Evolutionary conservation across 2,797 vertebrate species (phyloP).

Genomic region (Crax fasciolata): DNA sequence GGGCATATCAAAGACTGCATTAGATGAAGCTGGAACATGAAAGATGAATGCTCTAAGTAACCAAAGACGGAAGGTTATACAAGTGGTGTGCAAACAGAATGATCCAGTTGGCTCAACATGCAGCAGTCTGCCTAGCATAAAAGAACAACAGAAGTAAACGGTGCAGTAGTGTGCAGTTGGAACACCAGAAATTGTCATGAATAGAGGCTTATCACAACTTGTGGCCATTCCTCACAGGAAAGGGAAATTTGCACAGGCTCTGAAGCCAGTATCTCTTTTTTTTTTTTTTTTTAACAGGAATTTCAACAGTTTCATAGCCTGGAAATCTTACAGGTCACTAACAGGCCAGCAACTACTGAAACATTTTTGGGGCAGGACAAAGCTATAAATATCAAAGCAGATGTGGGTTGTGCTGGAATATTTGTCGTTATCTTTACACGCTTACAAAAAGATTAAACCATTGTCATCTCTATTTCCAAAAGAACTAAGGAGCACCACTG

Average conservation of each 20-base stretch:
- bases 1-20: neutral
- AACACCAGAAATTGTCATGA: fast-evolving
- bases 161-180: neutral
- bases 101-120: neutral
- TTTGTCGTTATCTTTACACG: neutral
- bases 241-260: neutral
- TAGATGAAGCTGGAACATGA: neutral
- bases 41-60: neutral
- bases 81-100: neutral
- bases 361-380: neutral
- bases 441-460: neutral
- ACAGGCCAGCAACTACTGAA: neutral
- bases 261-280: neutral
- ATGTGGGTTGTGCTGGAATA: neutral
- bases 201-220: neutral
- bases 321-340: neutral
- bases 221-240: too few relatives aligned
- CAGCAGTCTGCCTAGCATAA: neutral
- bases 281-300: neutral
- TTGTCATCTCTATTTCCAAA: neutral
- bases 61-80: neutral
- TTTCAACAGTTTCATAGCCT: neutral
- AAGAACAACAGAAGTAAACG: neutral
- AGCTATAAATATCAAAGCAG: neutral
- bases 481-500: neutral